Evolutionary conservation across 2,113 vertebrate species (phyloP).

Genomic region (Cettia cetti): DNA sequence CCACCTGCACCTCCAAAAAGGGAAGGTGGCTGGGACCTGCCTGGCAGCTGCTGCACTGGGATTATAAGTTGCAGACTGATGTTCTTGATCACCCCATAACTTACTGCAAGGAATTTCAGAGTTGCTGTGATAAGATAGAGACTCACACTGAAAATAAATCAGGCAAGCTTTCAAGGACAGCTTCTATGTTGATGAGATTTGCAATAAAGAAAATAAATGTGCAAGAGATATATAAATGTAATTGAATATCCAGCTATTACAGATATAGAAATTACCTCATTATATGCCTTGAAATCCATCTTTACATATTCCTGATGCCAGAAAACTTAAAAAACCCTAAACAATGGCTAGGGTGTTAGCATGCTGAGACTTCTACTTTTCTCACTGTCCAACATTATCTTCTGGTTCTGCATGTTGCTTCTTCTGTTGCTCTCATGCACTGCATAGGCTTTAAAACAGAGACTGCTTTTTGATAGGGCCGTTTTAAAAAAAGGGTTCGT

Average conservation of each 20-base stretch:
- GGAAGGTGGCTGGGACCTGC: not conserved
- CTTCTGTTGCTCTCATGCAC: not conserved
- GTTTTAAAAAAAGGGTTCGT: not conserved
- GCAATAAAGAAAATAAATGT: conserved; percentile 26
- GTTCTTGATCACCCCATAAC: not conserved
- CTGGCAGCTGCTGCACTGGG: not conserved
- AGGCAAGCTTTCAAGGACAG: not conserved
- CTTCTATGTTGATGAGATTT: not conserved
- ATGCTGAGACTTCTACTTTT: not conserved
- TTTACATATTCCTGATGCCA: not conserved
- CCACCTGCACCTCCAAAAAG: not conserved
- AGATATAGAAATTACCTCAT: conserved; percentile 3
- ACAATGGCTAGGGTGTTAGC: not conserved
- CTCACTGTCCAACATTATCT: not conserved
- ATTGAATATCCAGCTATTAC: conserved; percentile 18
- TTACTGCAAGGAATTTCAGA: not conserved
- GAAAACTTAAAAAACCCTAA: not conserved
- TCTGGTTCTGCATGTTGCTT: not conserved
- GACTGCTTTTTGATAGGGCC: not conserved
- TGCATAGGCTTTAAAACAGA: not conserved
- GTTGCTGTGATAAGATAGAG: not conserved
- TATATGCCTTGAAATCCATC: not conserved
- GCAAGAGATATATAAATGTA: not conserved
- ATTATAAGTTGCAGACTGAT: not conserved
- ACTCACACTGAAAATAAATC: not conserved